phyloP scores from a whole-genome alignment of 1,140 invertebrate species.

The Potamilus streckersoni region DNA sequence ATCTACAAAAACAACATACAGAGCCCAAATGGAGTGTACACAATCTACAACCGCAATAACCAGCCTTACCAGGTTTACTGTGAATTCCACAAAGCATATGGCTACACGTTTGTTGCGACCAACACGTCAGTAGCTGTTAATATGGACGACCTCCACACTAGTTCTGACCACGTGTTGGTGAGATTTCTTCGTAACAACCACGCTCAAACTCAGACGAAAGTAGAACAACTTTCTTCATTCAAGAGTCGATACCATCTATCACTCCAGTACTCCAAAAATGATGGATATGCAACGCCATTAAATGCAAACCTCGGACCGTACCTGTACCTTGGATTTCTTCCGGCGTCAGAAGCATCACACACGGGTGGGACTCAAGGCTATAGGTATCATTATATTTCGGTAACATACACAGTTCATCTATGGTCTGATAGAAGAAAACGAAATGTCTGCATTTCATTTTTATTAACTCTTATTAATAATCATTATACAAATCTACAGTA shows the following conservation, averaged over 20 bases:
- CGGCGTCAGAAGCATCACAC: background rate
- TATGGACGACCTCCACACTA: slow-evolving; percentile 12
- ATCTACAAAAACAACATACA: slow-evolving; percentile 19
- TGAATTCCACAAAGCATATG: slow-evolving; percentile 20
- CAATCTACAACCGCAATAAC: slow-evolving; percentile 14
- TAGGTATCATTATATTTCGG: background rate
- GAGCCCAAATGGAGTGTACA: slow-evolving; percentile 7
- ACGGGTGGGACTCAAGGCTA: slow-evolving; percentile 15
- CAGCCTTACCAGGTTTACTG: slow-evolving; percentile 23
- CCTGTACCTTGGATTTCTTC: slow-evolving; percentile 20
- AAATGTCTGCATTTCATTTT: no score
- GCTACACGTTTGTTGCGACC: slow-evolving; percentile 15
- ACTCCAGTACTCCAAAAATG: slow-evolving; percentile 18
- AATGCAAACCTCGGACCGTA: slow-evolving; percentile 14
- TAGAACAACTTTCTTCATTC: slow-evolving; percentile 15
- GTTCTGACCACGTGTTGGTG: slow-evolving; percentile 5
- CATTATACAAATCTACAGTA: no score
- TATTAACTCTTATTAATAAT: no score
- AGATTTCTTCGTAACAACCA: slow-evolving; percentile 20
- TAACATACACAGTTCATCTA: no score
- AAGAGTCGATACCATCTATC: slow-evolving; percentile 1
- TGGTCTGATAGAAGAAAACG: no score
- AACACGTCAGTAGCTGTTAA: slow-evolving; percentile 4
- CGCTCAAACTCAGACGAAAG: slow-evolving; percentile 11
- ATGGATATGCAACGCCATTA: background rate